These are phyloP conservation scores for Pipra filicauda DNA, from an alignment of 2,113 vertebrate species.

Conservation along the genomic window DNA sequence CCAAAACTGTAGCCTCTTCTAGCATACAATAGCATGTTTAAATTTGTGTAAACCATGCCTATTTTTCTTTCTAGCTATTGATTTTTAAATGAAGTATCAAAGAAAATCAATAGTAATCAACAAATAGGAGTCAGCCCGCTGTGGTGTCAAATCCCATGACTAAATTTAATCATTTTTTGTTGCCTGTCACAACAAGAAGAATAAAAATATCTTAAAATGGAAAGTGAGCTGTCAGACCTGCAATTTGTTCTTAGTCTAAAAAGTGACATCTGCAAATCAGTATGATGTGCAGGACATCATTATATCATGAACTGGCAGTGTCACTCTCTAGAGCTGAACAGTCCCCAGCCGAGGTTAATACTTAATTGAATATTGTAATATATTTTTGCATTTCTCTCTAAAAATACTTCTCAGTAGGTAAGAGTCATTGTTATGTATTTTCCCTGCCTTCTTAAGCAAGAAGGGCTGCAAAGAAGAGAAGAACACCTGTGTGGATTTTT, in stretches of 20 bases:
- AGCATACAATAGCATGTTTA: slow-evolving; percentile 86
- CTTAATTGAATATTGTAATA: background rate
- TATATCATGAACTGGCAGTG: background rate
- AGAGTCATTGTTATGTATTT: background rate
- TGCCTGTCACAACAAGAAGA: slow-evolving; percentile 82
- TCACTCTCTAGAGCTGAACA: slow-evolving; percentile 3
- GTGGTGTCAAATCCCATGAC: slow-evolving; percentile 82
- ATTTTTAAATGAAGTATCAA: slow-evolving; percentile 99
- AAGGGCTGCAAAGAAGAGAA: background rate
- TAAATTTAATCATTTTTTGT: slow-evolving; percentile 83
- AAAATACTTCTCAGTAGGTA: background rate
- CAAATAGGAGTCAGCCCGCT: slow-evolving; percentile 88
- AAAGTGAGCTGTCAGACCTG: slow-evolving; percentile 78
- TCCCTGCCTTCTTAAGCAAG: background rate
- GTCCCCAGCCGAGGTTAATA: slow-evolving; percentile 37
- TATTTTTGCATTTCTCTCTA: background rate
- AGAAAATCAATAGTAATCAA: slow-evolving; percentile 99
- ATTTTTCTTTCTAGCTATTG: slow-evolving; percentile 93
- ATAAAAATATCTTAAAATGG: slow-evolving; percentile 82
- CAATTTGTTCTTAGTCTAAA: slow-evolving; percentile 75
- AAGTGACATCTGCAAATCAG: slow-evolving; percentile 63
- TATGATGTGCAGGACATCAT: background rate
- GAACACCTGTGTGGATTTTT: background rate
- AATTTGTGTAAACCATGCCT: slow-evolving; percentile 91
- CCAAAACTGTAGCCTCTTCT: slow-evolving; percentile 83